phyloP scores from a whole-genome alignment of 2,888 invertebrate genomes.

The Empis livida region DNA sequence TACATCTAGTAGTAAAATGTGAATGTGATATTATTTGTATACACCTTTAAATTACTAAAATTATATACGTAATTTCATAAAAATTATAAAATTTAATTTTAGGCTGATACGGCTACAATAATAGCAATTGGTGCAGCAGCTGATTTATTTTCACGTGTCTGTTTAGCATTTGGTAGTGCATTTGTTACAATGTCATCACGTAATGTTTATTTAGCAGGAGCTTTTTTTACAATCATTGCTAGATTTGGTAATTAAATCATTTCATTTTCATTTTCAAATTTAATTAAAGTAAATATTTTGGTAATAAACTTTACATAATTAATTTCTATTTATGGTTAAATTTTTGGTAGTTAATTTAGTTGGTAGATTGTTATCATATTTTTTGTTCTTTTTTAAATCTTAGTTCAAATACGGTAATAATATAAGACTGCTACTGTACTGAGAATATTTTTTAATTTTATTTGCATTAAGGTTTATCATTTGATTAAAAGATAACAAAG shows the following conservation, averaged over 20 bases:
- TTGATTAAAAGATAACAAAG: too few species aligned
- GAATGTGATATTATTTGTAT: too few species aligned
- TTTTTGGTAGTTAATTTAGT: background rate
- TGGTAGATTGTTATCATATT: background rate
- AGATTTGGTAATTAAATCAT: conserved; percentile 45
- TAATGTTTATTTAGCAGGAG: conserved; percentile 49
- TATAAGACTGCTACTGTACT: too few species aligned
- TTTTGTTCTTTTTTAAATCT: background rate
- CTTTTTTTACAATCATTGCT: conserved; percentile 50
- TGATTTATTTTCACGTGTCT: conserved; percentile 51
- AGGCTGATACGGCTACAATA: conserved; percentile 51
- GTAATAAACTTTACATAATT: background rate
- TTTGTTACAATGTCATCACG: conserved; percentile 49
- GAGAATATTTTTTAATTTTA: too few species aligned
- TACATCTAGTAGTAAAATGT: too few species aligned
- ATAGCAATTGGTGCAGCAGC: conserved; percentile 56
- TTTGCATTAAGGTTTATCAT: too few species aligned
- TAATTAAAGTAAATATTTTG: background rate
- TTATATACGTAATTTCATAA: background rate
- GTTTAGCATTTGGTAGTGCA: conserved; percentile 46
- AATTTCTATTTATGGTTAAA: background rate
- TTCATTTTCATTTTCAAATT: background rate
- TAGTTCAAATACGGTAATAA: background rate
- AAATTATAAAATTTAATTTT: background rate
- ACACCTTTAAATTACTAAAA: too few species aligned